Evolutionary conservation across 1,140 invertebrate genomes (phyloP).

Genomic region (Periplaneta americana): DNA sequence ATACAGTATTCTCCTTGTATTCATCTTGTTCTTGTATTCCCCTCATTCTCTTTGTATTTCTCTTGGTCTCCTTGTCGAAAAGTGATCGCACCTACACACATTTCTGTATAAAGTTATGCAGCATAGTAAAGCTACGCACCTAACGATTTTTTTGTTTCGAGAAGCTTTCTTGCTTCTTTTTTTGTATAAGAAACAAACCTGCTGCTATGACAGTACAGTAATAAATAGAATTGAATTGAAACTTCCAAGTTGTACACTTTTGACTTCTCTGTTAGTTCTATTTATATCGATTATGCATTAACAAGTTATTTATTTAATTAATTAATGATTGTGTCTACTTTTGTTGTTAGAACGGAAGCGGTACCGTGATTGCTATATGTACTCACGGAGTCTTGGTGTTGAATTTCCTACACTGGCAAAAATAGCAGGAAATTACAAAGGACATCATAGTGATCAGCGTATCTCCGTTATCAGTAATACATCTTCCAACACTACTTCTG

Average conservation of each 20-base stretch:
- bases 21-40: too few relatives aligned
- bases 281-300: background rate
- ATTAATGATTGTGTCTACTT: background rate
- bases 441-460: constrained; percentile 46
- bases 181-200: too few relatives aligned
- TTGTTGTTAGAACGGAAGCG: constrained; percentile 40
- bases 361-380: constrained; percentile 52
- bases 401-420: constrained; percentile 14
- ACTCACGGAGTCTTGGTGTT: constrained; percentile 39
- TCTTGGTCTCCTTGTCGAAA: too few relatives aligned
- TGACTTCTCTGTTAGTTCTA: background rate
- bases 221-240: too few relatives aligned
- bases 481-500: constrained; percentile 91
- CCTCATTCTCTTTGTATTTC: too few relatives aligned
- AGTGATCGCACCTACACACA: too few relatives aligned
- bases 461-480: constrained; percentile 88
- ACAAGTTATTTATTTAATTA: background rate
- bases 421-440: constrained; percentile 5
- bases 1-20: too few relatives aligned
- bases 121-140: too few relatives aligned
- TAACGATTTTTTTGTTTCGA: too few relatives aligned
- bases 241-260: background rate
- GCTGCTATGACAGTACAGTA: too few relatives aligned
- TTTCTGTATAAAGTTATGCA: too few relatives aligned
- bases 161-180: too few relatives aligned